These are phyloP conservation scores for Simalia tracyae DNA, from an alignment of 2,797 vertebrate genomes.

Conservation along the genomic window DNA sequence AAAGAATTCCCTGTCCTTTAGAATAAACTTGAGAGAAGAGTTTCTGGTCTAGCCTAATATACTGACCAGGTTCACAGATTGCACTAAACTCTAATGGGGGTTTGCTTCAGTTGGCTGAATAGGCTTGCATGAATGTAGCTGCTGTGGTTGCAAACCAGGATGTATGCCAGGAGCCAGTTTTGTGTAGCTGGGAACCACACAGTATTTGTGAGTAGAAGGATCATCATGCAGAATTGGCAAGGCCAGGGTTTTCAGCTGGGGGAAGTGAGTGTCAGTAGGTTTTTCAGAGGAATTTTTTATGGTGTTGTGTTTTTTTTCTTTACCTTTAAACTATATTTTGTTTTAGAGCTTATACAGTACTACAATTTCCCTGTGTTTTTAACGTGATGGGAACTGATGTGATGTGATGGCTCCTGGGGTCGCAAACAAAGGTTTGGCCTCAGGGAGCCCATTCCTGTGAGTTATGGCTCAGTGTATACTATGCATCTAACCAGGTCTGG, in stretches of 20 bases:
- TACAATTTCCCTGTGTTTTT: not conserved
- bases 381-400: not conserved
- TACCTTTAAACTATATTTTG: not conserved
- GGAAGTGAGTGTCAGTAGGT: not conserved
- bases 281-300: not conserved
- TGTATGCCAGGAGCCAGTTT: not conserved
- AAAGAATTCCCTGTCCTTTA: not conserved
- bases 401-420: not conserved
- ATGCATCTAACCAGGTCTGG: not conserved
- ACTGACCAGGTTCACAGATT: not conserved
- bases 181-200: not conserved
- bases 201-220: not conserved
- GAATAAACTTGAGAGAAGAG: not conserved
- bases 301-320: not conserved
- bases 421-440: not conserved
- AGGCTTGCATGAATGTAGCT: not conserved
- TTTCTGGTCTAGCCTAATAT: not conserved
- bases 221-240: not conserved
- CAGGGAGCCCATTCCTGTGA: not conserved
- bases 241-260: not conserved
- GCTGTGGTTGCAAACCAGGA: not conserved
- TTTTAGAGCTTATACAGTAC: not conserved
- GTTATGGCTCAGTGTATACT: not conserved
- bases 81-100: not conserved
- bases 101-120: not conserved